A percentile compares a stretch with the other conserved stretches of the same genome.
These are phyloP conservation scores for Agriopis leucophaearia DNA, from an alignment of 2,888 invertebrate species.

Conservation along the genomic window DNA sequence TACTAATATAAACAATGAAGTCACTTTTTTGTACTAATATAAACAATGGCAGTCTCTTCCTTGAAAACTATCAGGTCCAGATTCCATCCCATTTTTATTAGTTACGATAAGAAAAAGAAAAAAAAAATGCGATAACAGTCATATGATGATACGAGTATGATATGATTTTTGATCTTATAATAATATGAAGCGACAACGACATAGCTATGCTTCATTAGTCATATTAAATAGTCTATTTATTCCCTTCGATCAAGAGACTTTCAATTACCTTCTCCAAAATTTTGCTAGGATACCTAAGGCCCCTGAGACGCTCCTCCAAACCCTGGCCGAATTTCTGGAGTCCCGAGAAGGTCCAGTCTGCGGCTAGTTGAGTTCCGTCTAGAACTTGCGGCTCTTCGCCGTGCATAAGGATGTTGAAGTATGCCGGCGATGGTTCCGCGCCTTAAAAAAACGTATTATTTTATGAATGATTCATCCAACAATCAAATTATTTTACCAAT, in stretches of 20 bases:
- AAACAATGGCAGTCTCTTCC: no score
- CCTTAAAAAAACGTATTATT: constrained; percentile 82
- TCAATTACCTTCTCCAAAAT: constrained; percentile 92
- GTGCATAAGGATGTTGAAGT: constrained; percentile 96
- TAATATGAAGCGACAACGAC: no score
- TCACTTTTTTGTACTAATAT: neutral
- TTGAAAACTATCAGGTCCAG: no score
- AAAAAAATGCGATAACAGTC: no score
- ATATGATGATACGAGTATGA: no score
- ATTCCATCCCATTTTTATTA: no score
- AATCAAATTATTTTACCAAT: neutral
- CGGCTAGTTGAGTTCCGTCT: constrained; percentile 97
- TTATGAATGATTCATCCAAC: neutral
- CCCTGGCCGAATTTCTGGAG: constrained; percentile 98
- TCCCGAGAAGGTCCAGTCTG: constrained; percentile 97
- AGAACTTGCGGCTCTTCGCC: constrained; percentile 94
- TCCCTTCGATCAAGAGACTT: neutral
- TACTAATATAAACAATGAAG: neutral
- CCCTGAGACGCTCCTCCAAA: constrained; percentile 94
- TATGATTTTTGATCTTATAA: no score
- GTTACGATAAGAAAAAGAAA: no score
- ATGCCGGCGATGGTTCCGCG: constrained; percentile 97
- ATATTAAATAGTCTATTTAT: no score
- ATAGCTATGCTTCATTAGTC: no score
- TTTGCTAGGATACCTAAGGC: constrained; percentile 92